Base-by-base conservation (phyloP, 2,888 invertebrate genomes). In the Callyntrura sp. region DNA sequence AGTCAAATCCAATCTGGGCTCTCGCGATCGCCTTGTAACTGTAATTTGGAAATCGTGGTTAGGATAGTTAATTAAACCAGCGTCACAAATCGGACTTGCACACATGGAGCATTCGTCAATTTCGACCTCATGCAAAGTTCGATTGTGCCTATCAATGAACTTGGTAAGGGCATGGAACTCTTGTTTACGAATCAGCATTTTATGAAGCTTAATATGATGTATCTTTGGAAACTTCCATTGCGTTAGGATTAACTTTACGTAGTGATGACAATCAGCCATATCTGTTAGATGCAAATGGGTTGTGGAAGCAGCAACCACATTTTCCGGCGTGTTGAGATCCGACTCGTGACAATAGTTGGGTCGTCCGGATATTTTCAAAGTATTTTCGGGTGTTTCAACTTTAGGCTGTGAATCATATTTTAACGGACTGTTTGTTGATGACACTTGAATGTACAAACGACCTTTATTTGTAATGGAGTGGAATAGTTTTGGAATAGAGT, bases 91-190 rank as follows among this genome's bases (percentile, higher is more conserved):
- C 0, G 88, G 83, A 25, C 82, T 88, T n/a, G 57, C 62, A 17
- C 88, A 88, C 9, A 82, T 9, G 35, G 57, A 73, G 23, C 82
- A 73, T 9, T 88, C 82, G 11, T 88, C 88, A 62, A 88, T 83
- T 48, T 82, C 88, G 8, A 88, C 82, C 45, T 20, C 60, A 45
- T 82, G 48, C 11, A 88, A 60, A 5, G 88, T 88, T 35, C 73
- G 35, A 28, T 82, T 83, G 55, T 88, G 68, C n/a, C 65, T 70
- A 62, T 88, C 88, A 83, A 88, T 88, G 35, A 88, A 88, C n/a
- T 35, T 70, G 0, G 57, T 20, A 6, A 87, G 17, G 1, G 51
- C 51, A 17, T 0, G 11, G 23, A 87, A 87, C 25, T 68, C 57
- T 28, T 65, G n/a, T 43, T 87, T 48, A 3, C 45, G 17, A 28